Conservation (phyloP, 2,797 vertebrate genomes). For the Hoplostethus atlanticus region DNA sequence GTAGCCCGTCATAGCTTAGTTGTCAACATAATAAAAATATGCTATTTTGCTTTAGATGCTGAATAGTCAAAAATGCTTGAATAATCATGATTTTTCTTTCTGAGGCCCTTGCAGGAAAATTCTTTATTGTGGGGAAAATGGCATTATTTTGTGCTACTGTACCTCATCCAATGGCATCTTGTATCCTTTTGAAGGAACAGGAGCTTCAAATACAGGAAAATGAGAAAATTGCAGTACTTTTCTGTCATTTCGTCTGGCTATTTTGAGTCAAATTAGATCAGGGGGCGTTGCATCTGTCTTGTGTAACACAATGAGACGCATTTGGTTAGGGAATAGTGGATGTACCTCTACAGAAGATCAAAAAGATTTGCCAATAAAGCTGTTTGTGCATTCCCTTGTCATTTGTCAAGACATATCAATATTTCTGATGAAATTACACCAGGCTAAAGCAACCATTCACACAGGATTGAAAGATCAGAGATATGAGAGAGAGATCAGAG, state of each 20-base stretch:
- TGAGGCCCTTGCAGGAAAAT: constrained; percentile 88
- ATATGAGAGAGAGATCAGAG: background rate
- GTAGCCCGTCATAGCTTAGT: constrained; percentile 68
- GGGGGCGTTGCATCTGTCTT: constrained; percentile 88
- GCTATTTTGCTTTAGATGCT: constrained; percentile 36
- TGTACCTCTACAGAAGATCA: constrained; percentile 69
- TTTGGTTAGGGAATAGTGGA: constrained; percentile 58
- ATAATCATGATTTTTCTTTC: constrained; percentile 56
- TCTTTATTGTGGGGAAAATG: constrained; percentile 88
- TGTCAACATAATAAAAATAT: constrained; percentile 29
- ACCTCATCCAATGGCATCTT: constrained; percentile 87
- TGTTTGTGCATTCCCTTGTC: constrained; percentile 32
- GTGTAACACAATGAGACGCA: constrained; percentile 83
- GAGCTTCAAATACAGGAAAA: constrained; percentile 86
- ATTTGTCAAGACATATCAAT: constrained; percentile 60
- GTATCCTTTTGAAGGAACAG: constrained; percentile 90
- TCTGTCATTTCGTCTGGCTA: constrained; percentile 92
- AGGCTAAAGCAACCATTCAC: constrained; percentile 16
- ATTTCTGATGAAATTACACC: constrained; percentile 52
- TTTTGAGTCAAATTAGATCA: constrained; percentile 95
- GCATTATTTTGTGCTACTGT: constrained; percentile 89
- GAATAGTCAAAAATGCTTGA: constrained; percentile 46
- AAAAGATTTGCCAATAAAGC: constrained; percentile 64
- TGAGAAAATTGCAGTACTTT: constrained; percentile 96
- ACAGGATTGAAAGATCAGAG: constrained; percentile 9